These are phyloP conservation scores for Arrhamphus sclerolepis DNA, from an alignment of 2,797 vertebrate genomes.

Conservation along the genomic window DNA sequence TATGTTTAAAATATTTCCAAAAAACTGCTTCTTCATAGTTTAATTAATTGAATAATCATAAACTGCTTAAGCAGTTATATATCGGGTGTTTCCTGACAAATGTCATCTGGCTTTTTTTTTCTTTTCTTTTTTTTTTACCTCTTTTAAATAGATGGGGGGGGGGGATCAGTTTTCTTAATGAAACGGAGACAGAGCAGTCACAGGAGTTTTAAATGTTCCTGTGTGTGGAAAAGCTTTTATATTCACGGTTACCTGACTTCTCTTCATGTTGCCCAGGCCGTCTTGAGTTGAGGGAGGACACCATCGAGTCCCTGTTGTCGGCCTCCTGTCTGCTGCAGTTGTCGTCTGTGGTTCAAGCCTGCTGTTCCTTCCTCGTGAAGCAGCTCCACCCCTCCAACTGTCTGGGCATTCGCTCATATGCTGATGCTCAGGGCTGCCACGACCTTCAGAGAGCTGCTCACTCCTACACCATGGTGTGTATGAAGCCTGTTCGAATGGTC, in stretches of 20 bases:
- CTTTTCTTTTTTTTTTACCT: too few relatives aligned
- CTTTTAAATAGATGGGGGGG: too few relatives aligned
- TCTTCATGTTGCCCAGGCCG: constrained; percentile 79
- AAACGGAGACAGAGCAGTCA: background rate
- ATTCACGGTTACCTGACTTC: background rate
- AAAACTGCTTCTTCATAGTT: too few relatives aligned
- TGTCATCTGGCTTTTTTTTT: too few relatives aligned
- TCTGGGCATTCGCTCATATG: constrained; percentile 96
- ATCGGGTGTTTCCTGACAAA: too few relatives aligned
- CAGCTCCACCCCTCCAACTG: constrained; percentile 99
- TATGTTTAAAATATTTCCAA: too few relatives aligned
- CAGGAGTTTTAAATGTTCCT: background rate
- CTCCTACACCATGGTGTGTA: constrained; percentile 95
- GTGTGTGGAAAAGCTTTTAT: background rate
- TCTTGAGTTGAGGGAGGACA: constrained; percentile 96
- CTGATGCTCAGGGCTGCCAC: constrained; percentile 94
- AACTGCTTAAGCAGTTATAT: too few relatives aligned
- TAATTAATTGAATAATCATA: too few relatives aligned
- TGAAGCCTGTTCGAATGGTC: background rate
- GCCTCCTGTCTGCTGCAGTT: constrained; percentile 96
- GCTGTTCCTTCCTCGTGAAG: constrained; percentile 95
- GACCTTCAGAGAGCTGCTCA: constrained; percentile 96
- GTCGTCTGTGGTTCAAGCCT: constrained; percentile 94
- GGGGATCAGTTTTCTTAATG: background rate
- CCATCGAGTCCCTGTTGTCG: constrained; percentile 94